phyloP scores from a whole-genome alignment of 2,113 vertebrate genomes.

The Centropus unirufus region DNA sequence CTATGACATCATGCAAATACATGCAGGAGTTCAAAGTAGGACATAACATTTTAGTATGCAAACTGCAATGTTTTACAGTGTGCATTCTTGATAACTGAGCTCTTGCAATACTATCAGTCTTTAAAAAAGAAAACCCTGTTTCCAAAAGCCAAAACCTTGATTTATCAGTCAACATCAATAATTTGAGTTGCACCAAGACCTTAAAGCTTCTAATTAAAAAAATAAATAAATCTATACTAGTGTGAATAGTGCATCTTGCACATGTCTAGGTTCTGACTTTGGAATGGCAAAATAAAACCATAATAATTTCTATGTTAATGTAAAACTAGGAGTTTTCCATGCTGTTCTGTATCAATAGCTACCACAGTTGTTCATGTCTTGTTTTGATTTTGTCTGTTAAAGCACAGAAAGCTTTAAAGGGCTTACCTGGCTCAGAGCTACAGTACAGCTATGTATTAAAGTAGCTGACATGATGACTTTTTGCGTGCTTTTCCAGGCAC shows the following conservation, averaged over 20 bases:
- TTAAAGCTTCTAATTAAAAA: background rate
- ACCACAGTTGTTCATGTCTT: background rate
- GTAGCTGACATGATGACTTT: constrained; percentile 91
- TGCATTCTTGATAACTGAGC: background rate
- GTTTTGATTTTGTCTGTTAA: background rate
- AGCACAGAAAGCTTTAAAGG: background rate
- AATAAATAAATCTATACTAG: background rate
- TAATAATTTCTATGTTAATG: background rate
- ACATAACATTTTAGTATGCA: background rate
- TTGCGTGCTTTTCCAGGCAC: constrained; percentile 90
- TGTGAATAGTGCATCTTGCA: background rate
- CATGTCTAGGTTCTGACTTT: background rate
- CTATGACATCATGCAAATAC: background rate
- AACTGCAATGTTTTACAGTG: background rate
- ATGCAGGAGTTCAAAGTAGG: background rate
- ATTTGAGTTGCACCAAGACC: background rate
- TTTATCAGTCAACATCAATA: background rate
- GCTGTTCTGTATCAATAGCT: background rate
- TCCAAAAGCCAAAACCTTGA: background rate
- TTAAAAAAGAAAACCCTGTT: background rate
- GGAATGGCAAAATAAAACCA: background rate
- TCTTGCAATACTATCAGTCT: background rate
- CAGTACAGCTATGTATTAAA: constrained; percentile 88
- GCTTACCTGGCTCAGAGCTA: constrained; percentile 91
- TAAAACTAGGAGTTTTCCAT: background rate